A percentile compares a stretch with the other conserved stretches of the same genome.
Conservation (phyloP, 2,888 invertebrate genomes). For the Drosophila paranaensis region DNA sequence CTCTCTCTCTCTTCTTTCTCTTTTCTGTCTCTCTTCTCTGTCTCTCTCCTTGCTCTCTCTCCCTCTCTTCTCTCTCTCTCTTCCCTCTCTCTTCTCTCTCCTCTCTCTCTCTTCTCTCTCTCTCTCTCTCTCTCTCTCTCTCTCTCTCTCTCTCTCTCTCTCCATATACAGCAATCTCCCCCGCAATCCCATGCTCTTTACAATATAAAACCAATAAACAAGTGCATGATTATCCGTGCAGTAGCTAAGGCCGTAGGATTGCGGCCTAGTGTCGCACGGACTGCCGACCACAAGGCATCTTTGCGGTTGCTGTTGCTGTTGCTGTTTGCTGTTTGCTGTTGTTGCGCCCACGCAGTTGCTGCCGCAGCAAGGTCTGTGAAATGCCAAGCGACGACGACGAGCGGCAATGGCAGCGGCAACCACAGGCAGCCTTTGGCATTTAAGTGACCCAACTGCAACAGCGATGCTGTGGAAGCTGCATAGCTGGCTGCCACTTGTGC, state of each 20-base stretch:
- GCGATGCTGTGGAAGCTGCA: slow-evolving; percentile 50
- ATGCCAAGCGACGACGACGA: slow-evolving; percentile 35
- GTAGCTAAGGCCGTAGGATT: slow-evolving; percentile 14
- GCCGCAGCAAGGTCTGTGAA: slow-evolving; percentile 31
- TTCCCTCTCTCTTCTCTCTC: too few species aligned
- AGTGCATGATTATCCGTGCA: slow-evolving; percentile 47
- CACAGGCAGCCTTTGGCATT: slow-evolving; percentile 59
- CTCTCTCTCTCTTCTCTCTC: too few species aligned
- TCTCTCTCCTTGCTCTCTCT: too few species aligned
- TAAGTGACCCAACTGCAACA: slow-evolving; percentile 66
- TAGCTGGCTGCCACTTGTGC: slow-evolving; percentile 65
- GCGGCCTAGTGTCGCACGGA: slow-evolving; percentile 41
- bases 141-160: background rate
- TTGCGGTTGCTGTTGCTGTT: slow-evolving; percentile 33
- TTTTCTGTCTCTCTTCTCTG: too few species aligned
- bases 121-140: too few species aligned
- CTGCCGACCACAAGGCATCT: slow-evolving; percentile 27
- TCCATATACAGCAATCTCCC: background rate
- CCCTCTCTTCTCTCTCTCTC: too few species aligned
- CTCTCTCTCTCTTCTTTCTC: too few species aligned
- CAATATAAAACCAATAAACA: slow-evolving; percentile 28
- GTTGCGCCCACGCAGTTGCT: slow-evolving; percentile 49
- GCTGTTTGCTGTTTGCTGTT: too few species aligned
- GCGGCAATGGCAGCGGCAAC: slow-evolving; percentile 19
- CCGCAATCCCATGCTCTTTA: background rate